Evolutionary conservation across 2,888 invertebrate species (phyloP).

Genomic region (Drosophila affinis): DNA sequence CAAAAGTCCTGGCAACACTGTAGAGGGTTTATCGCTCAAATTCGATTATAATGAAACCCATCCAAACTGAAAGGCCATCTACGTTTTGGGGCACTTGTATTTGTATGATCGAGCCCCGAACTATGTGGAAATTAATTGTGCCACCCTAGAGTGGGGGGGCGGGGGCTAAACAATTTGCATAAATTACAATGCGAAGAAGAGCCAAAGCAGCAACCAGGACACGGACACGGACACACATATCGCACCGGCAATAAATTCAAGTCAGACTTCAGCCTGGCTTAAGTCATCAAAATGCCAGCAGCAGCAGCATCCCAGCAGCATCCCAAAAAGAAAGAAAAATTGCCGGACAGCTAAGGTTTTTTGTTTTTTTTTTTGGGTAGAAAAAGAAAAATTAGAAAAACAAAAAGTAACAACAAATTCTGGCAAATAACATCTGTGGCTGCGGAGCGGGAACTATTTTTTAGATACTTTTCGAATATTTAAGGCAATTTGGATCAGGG

Average conservation of each 20-base stretch:
- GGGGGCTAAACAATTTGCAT: slow-evolving; percentile 67
- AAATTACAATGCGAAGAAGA: slow-evolving; percentile 52
- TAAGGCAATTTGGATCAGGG: no score
- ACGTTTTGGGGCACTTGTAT: slow-evolving; percentile 49
- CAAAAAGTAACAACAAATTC: slow-evolving; percentile 17
- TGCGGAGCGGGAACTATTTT: background rate
- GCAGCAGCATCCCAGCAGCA: background rate
- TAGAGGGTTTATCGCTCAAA: slow-evolving; percentile 75
- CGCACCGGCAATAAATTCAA: slow-evolving; percentile 68
- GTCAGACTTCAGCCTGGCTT: slow-evolving; percentile 58
- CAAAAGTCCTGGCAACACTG: slow-evolving; percentile 68
- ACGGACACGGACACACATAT: slow-evolving; percentile 34
- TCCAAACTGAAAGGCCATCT: slow-evolving; percentile 60
- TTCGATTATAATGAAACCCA: slow-evolving; percentile 75
- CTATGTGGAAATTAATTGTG: slow-evolving; percentile 65
- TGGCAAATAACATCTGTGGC: background rate
- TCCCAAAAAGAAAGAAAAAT: slow-evolving; percentile 39
- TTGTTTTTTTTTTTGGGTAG: slow-evolving; percentile 12
- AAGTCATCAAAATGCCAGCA: slow-evolving; percentile 62
- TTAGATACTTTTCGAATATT: no score
- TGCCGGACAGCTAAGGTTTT: slow-evolving; percentile 8
- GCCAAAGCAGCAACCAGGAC: slow-evolving; percentile 6
- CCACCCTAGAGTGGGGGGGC: slow-evolving; percentile 6
- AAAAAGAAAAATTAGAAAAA: slow-evolving; percentile 10
- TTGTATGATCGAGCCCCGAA: slow-evolving; percentile 69